Base-by-base conservation (phyloP, 1,140 invertebrate species). In the Drosophila pruinosa region DNA sequence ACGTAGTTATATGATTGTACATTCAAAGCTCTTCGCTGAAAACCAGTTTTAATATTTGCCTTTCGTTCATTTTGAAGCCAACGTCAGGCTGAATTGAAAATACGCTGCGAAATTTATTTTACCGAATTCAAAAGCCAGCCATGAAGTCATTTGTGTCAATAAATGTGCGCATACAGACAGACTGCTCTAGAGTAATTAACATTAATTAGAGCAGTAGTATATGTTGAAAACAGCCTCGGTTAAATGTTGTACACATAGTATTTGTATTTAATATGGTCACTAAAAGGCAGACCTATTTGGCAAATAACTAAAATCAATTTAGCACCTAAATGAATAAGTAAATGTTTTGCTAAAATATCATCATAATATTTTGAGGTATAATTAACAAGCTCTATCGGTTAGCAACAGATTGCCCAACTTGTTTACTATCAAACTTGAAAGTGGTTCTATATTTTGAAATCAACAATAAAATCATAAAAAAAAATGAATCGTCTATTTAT, bases 391-490 rank as follows among this genome's bases (percentile, higher is more conserved):
- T 24, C 26, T 8, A 17, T 54, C 73, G 56, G 43, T 59, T 86
- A 21, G 80, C 59, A 85, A 85, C 80, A 80, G 43, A 4, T 4
- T 48, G 69, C 57, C 41, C 12, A 39, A 70, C 58, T 63, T 62
- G 48, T 62, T 70, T 62, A 62, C 38, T 61, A 53, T 26, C 47
- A 54, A 36, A 43, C 69, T 77, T 57, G 50, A 65, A 45, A 21
- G 53, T 69, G 57, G 63, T 85, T 69, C 73, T 61, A 15, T 54
- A 61, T 64, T 67, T 12, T 22, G 17, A 58, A 72, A 69, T 85
- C 64, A 57, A 61, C 67, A 86, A 85, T 82, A 80, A 85, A 78
- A 80, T 77, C 68, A 80, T 86, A 85, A 86, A 83, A 41, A 83
- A 41, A 26, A 26, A 17, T 41, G 24, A 45, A 31, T 68, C 39